These are phyloP conservation scores for Pteruthius melanotis DNA, from an alignment of 2,113 vertebrate species.

Conservation along the genomic window DNA sequence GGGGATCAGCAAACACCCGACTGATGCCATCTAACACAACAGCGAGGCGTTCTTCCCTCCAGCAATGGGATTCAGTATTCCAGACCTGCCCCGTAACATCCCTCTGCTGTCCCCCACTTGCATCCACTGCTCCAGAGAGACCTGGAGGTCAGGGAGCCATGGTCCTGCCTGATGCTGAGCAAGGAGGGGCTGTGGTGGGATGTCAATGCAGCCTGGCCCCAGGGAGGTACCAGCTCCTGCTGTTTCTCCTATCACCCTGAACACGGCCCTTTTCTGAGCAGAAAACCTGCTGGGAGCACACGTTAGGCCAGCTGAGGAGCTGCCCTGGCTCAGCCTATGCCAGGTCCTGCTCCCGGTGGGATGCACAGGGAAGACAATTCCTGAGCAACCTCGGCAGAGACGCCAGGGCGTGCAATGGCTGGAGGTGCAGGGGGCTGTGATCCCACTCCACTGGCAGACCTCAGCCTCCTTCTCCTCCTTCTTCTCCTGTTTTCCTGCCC, in stretches of 20 bases:
- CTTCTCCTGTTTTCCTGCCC: not conserved
- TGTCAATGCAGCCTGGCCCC: not conserved
- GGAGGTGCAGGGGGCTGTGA: not conserved
- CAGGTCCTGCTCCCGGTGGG: not conserved
- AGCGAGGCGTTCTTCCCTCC: not conserved
- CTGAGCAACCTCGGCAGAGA: not conserved
- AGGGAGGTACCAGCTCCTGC: not conserved
- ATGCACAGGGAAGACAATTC: not conserved
- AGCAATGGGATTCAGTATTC: not conserved
- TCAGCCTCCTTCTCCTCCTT: not conserved
- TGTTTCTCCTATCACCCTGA: not conserved
- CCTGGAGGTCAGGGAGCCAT: not conserved
- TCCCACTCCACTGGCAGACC: not conserved
- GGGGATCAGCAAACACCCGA: not conserved
- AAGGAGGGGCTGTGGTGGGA: not conserved
- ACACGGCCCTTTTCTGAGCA: not conserved
- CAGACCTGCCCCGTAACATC: not conserved
- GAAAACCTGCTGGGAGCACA: not conserved
- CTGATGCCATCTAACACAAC: not conserved
- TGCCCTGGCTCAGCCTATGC: not conserved
- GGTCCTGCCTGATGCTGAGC: not conserved
- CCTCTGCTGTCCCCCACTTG: not conserved
- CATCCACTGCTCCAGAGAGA: not conserved
- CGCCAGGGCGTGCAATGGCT: accelerated
- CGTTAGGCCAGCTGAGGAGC: not conserved